A percentile compares a stretch with the other conserved stretches of the same genome.
Evolutionary conservation across 35 echinoderm and acorn worm species (phyloP).

Genomic region (Apostichopus parvimensis): DNA sequence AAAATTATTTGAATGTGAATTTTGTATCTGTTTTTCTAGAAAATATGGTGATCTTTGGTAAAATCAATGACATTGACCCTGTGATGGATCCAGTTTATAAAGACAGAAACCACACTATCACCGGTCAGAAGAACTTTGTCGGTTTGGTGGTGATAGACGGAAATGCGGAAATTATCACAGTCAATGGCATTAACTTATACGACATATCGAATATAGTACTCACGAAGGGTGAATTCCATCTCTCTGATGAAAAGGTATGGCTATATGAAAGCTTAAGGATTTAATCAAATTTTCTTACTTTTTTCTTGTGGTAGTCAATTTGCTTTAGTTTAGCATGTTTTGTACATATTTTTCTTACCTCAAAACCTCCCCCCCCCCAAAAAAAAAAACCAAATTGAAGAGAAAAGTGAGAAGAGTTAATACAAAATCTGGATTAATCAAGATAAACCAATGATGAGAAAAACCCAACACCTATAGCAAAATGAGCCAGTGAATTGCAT

Average conservation of each 20-base stretch:
- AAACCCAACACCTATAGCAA: no score
- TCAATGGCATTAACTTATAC: constrained; percentile 47
- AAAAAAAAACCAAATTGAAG: no score
- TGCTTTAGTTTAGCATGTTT: neutral
- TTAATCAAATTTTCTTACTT: no score
- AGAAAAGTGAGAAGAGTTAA: no score
- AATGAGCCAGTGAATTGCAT: no score
- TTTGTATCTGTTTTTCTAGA: constrained; percentile 5
- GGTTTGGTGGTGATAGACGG: constrained; percentile 1
- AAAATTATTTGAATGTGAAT: no score
- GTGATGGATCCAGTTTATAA: constrained; percentile 13
- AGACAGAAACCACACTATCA: constrained; percentile 46
- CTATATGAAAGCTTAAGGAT: no score
- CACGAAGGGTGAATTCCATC: neutral
- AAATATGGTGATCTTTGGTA: neutral
- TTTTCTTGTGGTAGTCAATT: no score
- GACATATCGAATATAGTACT: constrained; percentile 26
- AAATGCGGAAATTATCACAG: neutral
- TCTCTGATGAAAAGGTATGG: constrained; percentile 42
- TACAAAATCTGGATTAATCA: no score
- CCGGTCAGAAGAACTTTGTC: constrained; percentile 10
- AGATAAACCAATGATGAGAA: no score
- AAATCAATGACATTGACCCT: constrained; percentile 53
- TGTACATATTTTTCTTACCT: neutral
- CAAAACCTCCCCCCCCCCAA: no score